Evolutionary conservation across 2,888 invertebrate genomes (phyloP), one percentile per base, ranked within the genome.

Genomic region (Tiliacea aurago): DNA sequence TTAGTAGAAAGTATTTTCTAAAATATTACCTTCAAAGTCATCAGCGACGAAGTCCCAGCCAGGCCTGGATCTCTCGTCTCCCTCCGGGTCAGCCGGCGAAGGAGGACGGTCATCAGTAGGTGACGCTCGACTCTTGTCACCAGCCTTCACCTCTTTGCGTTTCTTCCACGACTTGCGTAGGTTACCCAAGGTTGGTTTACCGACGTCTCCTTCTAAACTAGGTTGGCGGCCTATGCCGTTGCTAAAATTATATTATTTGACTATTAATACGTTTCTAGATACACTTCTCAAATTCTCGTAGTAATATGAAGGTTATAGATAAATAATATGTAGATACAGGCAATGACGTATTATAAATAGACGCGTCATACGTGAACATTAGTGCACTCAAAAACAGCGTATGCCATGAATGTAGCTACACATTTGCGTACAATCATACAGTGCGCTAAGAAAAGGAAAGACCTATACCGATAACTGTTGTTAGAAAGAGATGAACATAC

Each of bases 11-110:
- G 45, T n/a, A 28, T 20, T 33, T n/a, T 15, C 0, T n/a, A 20
- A 33, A 51, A 51, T n/a, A 51, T 37, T 53, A 64, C 96, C 96
- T 91, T 98, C 98, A 90, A 98, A 98, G 90, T 98, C 98, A 87
- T 98, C 98, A 18, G 97, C 97, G 3, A 98, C 97, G 87, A 98
- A 98, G 93, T 98, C 98, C 93, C 97, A 97, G 1, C 97, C 97
- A 0, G 97, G 95, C 75, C 95, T 80, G 0, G 92, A 85, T 4
- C 90, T 83, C 76, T 94, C 94, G 56, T 95, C 95, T 37, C 87
- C 86, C 80, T 94, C 93, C 0, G 90, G 88, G 33, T 90, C 92
- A 0, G 89, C 86, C 0, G 95, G 93, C 2, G 94, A 90, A 0
- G 95, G 93, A 3, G 93, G 91, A 3, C 93, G 88, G 49, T 96